Percentiles rank a stretch among this genome's conserved stretches.
These are phyloP conservation scores for Andinoacara biseriatus DNA, from an alignment of 2,113 vertebrate species.

Conservation along the genomic window DNA sequence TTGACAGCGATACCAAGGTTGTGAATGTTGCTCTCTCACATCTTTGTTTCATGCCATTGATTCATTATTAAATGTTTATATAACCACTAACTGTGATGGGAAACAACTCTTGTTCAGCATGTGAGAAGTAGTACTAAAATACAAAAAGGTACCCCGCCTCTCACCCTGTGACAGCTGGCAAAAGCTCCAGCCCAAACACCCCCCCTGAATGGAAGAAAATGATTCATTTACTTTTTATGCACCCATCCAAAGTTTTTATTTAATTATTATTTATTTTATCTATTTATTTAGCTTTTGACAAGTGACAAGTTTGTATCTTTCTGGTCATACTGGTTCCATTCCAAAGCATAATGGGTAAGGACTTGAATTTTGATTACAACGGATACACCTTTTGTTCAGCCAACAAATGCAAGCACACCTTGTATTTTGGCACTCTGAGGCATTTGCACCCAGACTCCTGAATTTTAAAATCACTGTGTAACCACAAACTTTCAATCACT, in stretches of 20 bases:
- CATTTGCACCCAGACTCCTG: background rate
- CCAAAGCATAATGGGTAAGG: background rate
- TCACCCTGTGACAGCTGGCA: background rate
- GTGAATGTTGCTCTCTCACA: constrained; percentile 40
- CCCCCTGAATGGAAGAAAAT: constrained; percentile 1
- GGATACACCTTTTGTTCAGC: background rate
- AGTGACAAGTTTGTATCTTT: too few species aligned
- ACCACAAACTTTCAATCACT: constrained; percentile 11
- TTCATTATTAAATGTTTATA: constrained; percentile 59
- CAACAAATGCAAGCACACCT: background rate
- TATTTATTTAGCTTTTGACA: too few species aligned
- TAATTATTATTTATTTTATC: too few species aligned
- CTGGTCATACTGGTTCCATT: too few species aligned
- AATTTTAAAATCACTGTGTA: background rate
- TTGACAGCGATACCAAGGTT: constrained; percentile 55
- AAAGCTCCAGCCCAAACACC: background rate
- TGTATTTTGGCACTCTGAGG: background rate
- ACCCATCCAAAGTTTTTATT: too few species aligned
- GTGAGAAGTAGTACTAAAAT: background rate
- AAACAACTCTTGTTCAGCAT: constrained; percentile 4
- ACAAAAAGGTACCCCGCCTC: background rate
- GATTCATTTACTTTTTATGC: too few species aligned
- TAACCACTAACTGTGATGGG: constrained; percentile 29
- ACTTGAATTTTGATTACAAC: background rate
- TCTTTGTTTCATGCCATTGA: constrained; percentile 30